A percentile compares a stretch with the other conserved stretches of the same genome.
phyloP scores from a whole-genome alignment of 2,888 invertebrate species.

The Bibio marci region DNA sequence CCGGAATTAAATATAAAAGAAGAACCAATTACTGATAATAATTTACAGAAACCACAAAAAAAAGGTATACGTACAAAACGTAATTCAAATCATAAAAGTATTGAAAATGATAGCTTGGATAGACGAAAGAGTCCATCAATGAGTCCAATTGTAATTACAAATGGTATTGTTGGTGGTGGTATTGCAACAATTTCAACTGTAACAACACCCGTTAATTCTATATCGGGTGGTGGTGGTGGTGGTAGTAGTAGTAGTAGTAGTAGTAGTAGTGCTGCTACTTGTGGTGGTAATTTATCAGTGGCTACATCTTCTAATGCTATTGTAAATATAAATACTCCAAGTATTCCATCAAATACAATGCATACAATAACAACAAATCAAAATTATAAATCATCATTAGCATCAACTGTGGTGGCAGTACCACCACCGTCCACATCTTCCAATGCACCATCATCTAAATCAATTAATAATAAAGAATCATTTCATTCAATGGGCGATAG shows the following conservation, averaged over 20 bases:
- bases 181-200: background rate
- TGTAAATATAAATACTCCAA: too few species aligned
- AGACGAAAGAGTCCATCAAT: slow-evolving; percentile 7
- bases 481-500: slow-evolving; percentile 29
- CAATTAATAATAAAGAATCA: background rate
- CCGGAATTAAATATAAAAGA: slow-evolving; percentile 16
- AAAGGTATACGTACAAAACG: slow-evolving; percentile 21
- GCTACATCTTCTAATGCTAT: too few species aligned
- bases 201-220: background rate
- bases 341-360: slow-evolving; percentile 18
- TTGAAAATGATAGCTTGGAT: slow-evolving; percentile 4
- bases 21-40: slow-evolving; percentile 10
- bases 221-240: background rate
- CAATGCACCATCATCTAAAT: background rate
- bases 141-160: too few species aligned
- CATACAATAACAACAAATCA: slow-evolving; percentile 8
- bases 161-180: too few species aligned
- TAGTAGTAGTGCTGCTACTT: too few species aligned
- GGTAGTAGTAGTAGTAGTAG: too few species aligned
- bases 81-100: slow-evolving; percentile 16
- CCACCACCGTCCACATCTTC: background rate
- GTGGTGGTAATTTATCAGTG: too few species aligned
- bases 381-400: background rate
- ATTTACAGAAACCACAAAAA: slow-evolving; percentile 23
- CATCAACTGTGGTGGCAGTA: background rate